Evolutionary conservation across 1,140 invertebrate genomes (phyloP).

Genomic region (Zaprionus vittiger): DNA sequence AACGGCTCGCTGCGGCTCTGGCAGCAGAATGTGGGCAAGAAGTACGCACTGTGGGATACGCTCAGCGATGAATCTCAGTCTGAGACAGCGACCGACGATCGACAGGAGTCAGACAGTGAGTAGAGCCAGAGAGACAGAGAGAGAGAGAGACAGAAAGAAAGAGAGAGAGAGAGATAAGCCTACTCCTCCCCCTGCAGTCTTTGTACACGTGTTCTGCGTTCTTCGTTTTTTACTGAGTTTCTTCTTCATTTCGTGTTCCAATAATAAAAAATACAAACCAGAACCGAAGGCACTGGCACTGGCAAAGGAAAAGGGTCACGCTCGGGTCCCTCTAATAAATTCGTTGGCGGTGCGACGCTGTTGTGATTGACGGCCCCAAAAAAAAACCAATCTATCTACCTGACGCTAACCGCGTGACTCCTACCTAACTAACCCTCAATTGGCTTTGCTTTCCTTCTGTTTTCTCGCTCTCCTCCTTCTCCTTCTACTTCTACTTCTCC

Average conservation of each 20-base stretch:
- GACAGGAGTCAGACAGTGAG: not conserved
- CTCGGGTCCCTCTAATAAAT: conserved; percentile 66
- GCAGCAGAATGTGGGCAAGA: conserved; percentile 96
- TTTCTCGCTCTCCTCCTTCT: conserved; percentile 1
- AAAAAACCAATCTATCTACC: conserved; percentile 63
- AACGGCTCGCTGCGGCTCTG: conserved; percentile 97
- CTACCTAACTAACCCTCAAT: conserved; percentile 38
- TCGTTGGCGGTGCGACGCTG: conserved; percentile 48
- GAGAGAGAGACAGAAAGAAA: not conserved
- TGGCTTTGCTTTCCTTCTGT: conserved; percentile 15
- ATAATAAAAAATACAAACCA: conserved; percentile 23
- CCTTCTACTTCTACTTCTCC: not conserved
- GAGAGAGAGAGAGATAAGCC: not conserved
- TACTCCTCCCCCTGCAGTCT: conserved; percentile 3
- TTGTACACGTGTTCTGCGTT: conserved; percentile 36
- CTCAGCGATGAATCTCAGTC: not conserved
- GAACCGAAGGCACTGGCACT: not conserved
- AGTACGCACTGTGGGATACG: conserved; percentile 96
- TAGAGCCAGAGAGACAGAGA: not conserved
- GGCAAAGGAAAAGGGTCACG: conserved; percentile 56
- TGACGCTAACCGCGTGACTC: conserved; percentile 20
- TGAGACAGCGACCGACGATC: not conserved
- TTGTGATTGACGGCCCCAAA: conserved; percentile 72
- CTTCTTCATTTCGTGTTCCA: conserved; percentile 17
- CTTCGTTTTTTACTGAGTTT: conserved; percentile 9